These are phyloP conservation scores for Drosophila falleni DNA, from an alignment of 2,888 invertebrate genomes.

Conservation along the genomic window DNA sequence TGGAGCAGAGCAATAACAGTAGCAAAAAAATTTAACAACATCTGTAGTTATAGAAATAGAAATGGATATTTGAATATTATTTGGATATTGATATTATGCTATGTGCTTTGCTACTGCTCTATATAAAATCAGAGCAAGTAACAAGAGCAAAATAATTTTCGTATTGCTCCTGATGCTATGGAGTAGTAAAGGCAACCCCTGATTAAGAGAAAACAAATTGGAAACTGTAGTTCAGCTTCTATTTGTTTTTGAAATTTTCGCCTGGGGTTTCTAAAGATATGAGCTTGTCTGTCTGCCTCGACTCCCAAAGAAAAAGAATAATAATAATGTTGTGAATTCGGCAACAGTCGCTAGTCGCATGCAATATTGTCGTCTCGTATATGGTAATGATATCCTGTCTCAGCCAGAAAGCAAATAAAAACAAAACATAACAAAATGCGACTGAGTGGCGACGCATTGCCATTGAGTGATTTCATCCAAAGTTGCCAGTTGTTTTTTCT, in stretches of 20 bases:
- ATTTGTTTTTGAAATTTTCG: not conserved
- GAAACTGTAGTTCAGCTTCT: not conserved
- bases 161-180: too few relatives aligned
- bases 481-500: constrained; percentile 37
- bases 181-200: too few relatives aligned
- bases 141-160: too few relatives aligned
- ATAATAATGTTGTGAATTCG: constrained; percentile 40
- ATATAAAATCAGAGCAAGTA: too few relatives aligned
- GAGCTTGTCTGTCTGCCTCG: constrained; percentile 33
- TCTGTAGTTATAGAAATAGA: too few relatives aligned
- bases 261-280: constrained; percentile 30
- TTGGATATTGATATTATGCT: too few relatives aligned
- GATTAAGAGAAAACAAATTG: too few relatives aligned
- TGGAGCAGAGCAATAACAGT: too few relatives aligned
- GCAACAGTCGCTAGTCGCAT: constrained; percentile 50
- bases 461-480: constrained; percentile 64
- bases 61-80: too few relatives aligned
- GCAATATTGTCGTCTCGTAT: constrained; percentile 62
- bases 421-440: constrained; percentile 52
- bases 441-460: constrained; percentile 75
- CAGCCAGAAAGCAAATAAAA: constrained; percentile 36
- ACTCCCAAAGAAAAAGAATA: constrained; percentile 9
- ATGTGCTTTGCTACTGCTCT: too few relatives aligned
- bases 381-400: constrained; percentile 81
- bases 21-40: too few relatives aligned